A percentile compares a stretch with the other conserved stretches of the same genome.
Evolutionary conservation across 2,888 invertebrate genomes (phyloP).

Genomic region (Drosophila prolongata): DNA sequence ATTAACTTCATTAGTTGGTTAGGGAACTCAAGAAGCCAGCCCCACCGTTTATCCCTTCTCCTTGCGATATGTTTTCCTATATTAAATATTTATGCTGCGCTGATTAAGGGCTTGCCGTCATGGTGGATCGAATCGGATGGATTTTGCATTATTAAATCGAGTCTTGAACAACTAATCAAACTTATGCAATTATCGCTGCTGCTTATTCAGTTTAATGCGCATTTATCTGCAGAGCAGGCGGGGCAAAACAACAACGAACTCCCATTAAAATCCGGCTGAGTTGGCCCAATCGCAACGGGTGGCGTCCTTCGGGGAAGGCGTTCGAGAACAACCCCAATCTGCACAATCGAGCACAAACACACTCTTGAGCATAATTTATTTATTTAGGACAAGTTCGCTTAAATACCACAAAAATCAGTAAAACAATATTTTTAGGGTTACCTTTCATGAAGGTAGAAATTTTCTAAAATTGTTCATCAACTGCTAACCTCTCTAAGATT

Average conservation of each 20-base stretch:
- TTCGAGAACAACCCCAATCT: not conserved
- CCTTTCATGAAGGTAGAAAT: too few relatives aligned
- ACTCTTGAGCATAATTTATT: not conserved
- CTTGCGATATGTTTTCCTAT: constrained; percentile 9
- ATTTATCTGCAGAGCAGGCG: constrained; percentile 35
- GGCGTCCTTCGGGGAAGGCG: not conserved
- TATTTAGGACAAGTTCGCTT: not conserved
- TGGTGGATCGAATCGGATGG: constrained; percentile 23
- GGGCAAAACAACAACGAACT: constrained; percentile 3
- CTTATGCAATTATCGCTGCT: constrained; percentile 70
- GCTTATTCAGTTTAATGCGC: constrained; percentile 64
- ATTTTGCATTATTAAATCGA: constrained; percentile 47
- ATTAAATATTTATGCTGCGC: constrained; percentile 31
- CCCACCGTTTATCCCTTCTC: not conserved
- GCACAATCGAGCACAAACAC: not conserved
- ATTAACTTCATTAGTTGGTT: not conserved
- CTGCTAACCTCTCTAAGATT: too few relatives aligned
- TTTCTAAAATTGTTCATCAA: too few relatives aligned
- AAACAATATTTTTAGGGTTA: too few relatives aligned
- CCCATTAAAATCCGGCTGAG: constrained; percentile 2
- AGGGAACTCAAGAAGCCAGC: not conserved
- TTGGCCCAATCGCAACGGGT: too few relatives aligned
- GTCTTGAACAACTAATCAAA: constrained; percentile 68
- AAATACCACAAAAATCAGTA: not conserved
- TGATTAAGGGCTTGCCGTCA: constrained; percentile 26